Evolutionary conservation across 2,797 vertebrate species (phyloP).

Genomic region (Arnoldichthys spilopterus): DNA sequence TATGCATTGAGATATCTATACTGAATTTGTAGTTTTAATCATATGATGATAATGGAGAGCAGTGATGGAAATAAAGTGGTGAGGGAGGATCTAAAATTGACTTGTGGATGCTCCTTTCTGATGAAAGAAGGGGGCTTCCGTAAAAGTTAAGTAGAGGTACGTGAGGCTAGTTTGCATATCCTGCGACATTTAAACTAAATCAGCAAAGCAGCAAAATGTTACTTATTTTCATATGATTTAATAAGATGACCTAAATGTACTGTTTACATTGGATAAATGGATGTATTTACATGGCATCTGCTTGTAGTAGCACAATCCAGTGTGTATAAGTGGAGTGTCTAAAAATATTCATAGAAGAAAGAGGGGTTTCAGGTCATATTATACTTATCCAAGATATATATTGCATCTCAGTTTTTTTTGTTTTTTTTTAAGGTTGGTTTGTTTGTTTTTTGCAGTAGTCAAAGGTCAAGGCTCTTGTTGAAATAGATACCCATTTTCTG

Average conservation of each 20-base stretch:
- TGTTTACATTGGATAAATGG: too few species aligned
- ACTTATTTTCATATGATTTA: neutral
- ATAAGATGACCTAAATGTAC: too few species aligned
- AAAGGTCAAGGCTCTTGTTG: neutral
- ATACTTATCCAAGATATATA: too few species aligned
- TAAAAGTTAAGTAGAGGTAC: neutral
- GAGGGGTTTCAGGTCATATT: too few species aligned
- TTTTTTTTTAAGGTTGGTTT: neutral
- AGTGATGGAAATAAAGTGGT: constrained; percentile 25
- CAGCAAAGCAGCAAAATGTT: neutral
- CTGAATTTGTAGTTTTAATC: constrained; percentile 43
- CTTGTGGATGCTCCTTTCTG: constrained; percentile 12
- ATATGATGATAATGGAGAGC: constrained; percentile 33
- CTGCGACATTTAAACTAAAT: neutral
- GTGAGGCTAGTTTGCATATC: constrained; percentile 1
- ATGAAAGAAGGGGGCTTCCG: neutral
- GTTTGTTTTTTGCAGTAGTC: neutral
- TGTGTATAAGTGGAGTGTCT: too few species aligned
- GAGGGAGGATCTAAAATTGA: constrained; percentile 12
- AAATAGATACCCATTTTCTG: neutral
- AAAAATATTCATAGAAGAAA: too few species aligned
- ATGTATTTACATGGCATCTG: too few species aligned
- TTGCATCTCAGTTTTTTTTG: too few species aligned
- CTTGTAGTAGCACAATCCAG: too few species aligned
- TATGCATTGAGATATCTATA: constrained; percentile 26